Evolutionary conservation across 2,113 vertebrate genomes (phyloP).

Genomic region (Chionodraco myersi): DNA sequence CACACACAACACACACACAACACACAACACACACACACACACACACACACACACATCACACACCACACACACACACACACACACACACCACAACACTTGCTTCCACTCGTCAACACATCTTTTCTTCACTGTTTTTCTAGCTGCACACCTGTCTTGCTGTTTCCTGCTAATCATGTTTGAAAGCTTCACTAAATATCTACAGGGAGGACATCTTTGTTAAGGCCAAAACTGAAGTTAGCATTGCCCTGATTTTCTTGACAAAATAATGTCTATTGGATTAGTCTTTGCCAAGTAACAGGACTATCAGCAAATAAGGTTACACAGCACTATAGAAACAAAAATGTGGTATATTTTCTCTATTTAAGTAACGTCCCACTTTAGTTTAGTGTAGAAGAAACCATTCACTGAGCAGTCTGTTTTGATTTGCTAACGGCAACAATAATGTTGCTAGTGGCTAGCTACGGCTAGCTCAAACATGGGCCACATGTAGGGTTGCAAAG

Average conservation of each 20-base stretch:
- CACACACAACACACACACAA: neutral
- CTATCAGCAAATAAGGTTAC: too few relatives aligned
- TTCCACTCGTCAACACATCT: neutral
- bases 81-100: constrained; percentile 8
- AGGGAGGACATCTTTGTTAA: neutral
- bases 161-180: neutral
- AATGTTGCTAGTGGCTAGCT: too few relatives aligned
- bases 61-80: neutral
- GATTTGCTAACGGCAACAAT: too few relatives aligned
- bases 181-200: neutral
- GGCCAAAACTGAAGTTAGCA: neutral
- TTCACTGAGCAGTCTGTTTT: too few relatives aligned
- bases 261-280: too few relatives aligned
- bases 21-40: neutral
- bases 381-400: too few relatives aligned
- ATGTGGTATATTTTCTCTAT: too few relatives aligned
- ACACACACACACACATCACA: neutral
- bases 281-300: too few relatives aligned
- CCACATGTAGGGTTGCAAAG: too few relatives aligned
- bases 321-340: too few relatives aligned
- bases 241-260: neutral
- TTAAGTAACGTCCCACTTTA: too few relatives aligned
- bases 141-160: neutral
- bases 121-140: neutral
- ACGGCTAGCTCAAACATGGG: too few relatives aligned